Conservation (phyloP, 2,888 invertebrate genomes). For the Falcaria lacertinaria region DNA sequence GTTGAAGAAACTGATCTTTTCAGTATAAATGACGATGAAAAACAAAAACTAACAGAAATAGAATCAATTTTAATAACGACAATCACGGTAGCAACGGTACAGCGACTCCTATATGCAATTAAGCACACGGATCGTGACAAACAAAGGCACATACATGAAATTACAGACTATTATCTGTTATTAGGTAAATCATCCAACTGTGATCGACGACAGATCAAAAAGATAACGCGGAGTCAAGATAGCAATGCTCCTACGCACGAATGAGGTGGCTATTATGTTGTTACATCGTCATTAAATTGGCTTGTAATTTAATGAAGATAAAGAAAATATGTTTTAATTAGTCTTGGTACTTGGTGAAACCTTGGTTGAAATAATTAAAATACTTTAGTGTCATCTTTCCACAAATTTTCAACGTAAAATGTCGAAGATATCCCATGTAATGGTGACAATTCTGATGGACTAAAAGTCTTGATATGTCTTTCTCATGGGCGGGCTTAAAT, state of each 20-base stretch:
- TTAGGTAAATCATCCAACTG: slow-evolving; percentile 49
- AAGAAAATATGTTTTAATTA: slow-evolving; percentile 1
- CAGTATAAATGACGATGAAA: background rate
- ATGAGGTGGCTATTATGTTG: slow-evolving; percentile 23
- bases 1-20: too few relatives aligned
- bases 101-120: slow-evolving; percentile 27
- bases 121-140: slow-evolving; percentile 52
- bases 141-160: slow-evolving; percentile 46
- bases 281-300: slow-evolving; percentile 7
- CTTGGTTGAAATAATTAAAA: too few relatives aligned
- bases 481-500: too few relatives aligned
- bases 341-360: background rate
- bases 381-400: too few relatives aligned
- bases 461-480: too few relatives aligned
- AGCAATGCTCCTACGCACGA: slow-evolving; percentile 17
- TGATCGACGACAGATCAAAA: slow-evolving; percentile 41
- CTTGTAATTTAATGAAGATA: slow-evolving; percentile 2
- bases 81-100: slow-evolving; percentile 14
- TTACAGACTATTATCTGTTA: slow-evolving; percentile 41
- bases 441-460: too few relatives aligned
- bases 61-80: slow-evolving; percentile 17
- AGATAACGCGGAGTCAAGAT: slow-evolving; percentile 20
- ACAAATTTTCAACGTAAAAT: too few relatives aligned
- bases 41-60: slow-evolving; percentile 15
- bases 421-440: too few relatives aligned